Evolutionary conservation across 2,888 invertebrate species (phyloP).

Genomic region (Hoplodrina ambigua): DNA sequence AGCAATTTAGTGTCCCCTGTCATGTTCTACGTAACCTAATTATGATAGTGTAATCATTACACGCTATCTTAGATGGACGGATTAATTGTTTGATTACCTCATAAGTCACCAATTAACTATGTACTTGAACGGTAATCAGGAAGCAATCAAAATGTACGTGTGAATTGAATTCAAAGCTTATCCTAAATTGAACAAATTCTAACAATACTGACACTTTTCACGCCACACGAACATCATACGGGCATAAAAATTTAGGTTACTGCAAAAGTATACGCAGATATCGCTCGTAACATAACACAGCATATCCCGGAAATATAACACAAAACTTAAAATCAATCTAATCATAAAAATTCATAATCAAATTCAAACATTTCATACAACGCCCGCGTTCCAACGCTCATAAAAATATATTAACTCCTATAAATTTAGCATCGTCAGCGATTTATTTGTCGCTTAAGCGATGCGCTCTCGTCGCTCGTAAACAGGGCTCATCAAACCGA

Average conservation of each 20-base stretch:
- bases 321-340: constrained; percentile 62
- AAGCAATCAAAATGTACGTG: constrained; percentile 23
- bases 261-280: constrained; percentile 28
- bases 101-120: constrained; percentile 49
- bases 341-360: constrained; percentile 70
- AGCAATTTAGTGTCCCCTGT: constrained; percentile 16
- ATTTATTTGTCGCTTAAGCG: constrained; percentile 84
- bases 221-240: constrained; percentile 7
- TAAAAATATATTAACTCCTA: constrained; percentile 87
- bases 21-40: constrained; percentile 46
- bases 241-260: constrained; percentile 28
- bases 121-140: constrained; percentile 13
- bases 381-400: constrained; percentile 72
- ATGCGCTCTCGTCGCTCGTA: constrained; percentile 82
- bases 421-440: constrained; percentile 86
- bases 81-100: constrained; percentile 53
- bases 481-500: constrained; percentile 82
- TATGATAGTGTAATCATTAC: constrained; percentile 41
- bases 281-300: constrained; percentile 29
- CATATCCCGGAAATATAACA: constrained; percentile 49
- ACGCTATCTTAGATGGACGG: constrained; percentile 36
- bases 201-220: constrained; percentile 9
- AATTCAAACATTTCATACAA: constrained; percentile 75
- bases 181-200: constrained; percentile 12
- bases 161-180: constrained; percentile 34